A percentile compares a stretch with the other conserved stretches of the same genome.
phyloP scores from a whole-genome alignment of 30 jellyfish, hydroid and myxozoan species.

The Euphysa ruthae region DNA sequence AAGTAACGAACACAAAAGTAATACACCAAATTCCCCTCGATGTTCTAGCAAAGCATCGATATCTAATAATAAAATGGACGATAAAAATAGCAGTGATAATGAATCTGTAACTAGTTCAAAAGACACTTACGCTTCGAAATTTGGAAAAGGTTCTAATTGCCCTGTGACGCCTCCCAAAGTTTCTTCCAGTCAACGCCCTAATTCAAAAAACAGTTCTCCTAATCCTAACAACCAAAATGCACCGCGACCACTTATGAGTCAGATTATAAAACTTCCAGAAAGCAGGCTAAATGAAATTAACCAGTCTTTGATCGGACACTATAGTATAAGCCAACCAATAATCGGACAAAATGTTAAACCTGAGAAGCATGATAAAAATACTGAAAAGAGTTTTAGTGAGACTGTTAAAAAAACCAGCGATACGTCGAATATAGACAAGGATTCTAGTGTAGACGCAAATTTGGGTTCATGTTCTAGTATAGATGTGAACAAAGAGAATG shows the following conservation, averaged over 20 bases:
- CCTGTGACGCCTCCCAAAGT: constrained; percentile 11
- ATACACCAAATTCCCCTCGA: constrained; percentile 8
- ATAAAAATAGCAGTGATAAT: constrained; percentile 34
- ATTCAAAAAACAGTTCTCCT: background rate
- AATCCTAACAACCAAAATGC: constrained; percentile 1
- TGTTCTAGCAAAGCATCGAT: constrained; percentile 40
- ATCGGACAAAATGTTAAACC: too few species aligned
- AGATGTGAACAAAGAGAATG: background rate
- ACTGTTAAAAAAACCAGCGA: constrained; percentile 3
- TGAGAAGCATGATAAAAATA: too few species aligned
- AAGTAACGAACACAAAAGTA: background rate
- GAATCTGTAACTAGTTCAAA: constrained; percentile 38
- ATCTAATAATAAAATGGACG: constrained; percentile 8
- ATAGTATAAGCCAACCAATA: too few species aligned
- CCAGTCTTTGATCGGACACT: background rate
- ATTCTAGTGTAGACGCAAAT: background rate
- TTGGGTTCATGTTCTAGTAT: background rate
- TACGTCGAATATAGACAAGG: background rate
- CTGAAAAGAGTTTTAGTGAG: too few species aligned
- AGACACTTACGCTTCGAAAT: constrained; percentile 88
- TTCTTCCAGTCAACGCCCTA: background rate
- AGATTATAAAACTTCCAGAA: constrained; percentile 26
- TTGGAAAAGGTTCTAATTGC: constrained; percentile 18
- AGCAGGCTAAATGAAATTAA: constrained; percentile 16
- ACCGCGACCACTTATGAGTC: constrained; percentile 37